Evolutionary conservation across 2,888 invertebrate genomes (phyloP), one percentile per base, ranked within the genome.

Genomic region (Rhingia rostrata): DNA sequence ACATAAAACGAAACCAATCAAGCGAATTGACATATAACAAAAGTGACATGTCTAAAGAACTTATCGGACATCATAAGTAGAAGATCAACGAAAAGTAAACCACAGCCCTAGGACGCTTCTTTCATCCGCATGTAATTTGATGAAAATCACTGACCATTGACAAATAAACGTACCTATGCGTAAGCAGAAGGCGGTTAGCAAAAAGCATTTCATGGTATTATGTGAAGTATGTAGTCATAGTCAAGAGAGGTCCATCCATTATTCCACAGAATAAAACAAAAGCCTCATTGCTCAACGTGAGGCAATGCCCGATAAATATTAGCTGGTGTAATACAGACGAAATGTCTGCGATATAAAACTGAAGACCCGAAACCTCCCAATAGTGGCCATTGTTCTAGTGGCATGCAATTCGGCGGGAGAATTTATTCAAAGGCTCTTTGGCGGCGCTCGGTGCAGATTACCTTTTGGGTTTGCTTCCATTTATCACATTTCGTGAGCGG

Each of bases 281-380:
- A 70, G 69, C 43, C 69, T 56, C 58, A 63, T 14, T 64, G 72
- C 60, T 61, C 12, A 67, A 73, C 73, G 73, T 73, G 69, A 81
- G 51, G 63, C 56, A 64, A 67, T 77, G 66, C 30, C 63, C 63
- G 43, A 67, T 22, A 22, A 2, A 22, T 82, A 82, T 82, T 82
- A 77, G 82, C 82, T 77, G 72, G 82, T 82, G 67, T 73, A 77
- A 61, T 78, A 73, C 77, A 78, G 82, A 82, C 77, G 72, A 78
- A 77, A 66, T 77, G 82, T 82, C 82, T 82, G 82, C 82, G 54
- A 77, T 67, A 67, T 77, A 77, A 72, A 54, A 47, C 35, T 32
- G 22, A 72, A 64, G 45, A 66, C 14, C 39, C 60, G 51, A 39
- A 80, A 77, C 75, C 75, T 66, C 80, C 80, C 80, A 81, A 81